A percentile compares a stretch with the other conserved stretches of the same genome.
Conservation (phyloP, 2,113 vertebrate species). For the Salminus brasiliensis region DNA sequence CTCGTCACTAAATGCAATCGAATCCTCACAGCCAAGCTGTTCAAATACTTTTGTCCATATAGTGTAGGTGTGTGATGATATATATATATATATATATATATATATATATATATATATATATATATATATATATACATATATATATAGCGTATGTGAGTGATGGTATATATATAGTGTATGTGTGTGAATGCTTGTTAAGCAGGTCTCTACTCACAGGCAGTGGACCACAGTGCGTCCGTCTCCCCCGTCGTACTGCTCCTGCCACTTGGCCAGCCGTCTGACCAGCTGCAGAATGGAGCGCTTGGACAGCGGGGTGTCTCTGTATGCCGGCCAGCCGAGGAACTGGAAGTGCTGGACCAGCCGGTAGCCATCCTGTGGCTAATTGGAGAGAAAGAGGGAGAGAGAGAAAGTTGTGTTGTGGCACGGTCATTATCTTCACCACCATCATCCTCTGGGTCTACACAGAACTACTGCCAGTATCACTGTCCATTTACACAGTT, state of each 20-base stretch:
- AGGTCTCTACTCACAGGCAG: conserved; percentile 87
- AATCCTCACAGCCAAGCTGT: too few relatives aligned
- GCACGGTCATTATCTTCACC: background rate
- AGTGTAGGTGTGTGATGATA: too few relatives aligned
- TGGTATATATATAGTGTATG: background rate
- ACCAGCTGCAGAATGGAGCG: conserved; percentile 94
- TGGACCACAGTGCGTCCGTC: conserved; percentile 95
- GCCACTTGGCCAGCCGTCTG: conserved; percentile 92
- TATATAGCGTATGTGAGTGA: too few relatives aligned
- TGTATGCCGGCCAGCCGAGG: conserved; percentile 96
- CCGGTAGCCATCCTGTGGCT: conserved; percentile 96
- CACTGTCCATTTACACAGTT: background rate
- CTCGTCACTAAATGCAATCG: too few relatives aligned
- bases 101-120: too few relatives aligned
- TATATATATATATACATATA: too few relatives aligned
- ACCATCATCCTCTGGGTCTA: background rate
- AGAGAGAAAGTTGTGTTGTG: background rate
- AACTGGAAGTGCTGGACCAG: conserved; percentile 98
- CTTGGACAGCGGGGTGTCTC: conserved; percentile 94
- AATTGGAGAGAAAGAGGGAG: conserved; percentile 31
- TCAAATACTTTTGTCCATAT: too few relatives aligned
- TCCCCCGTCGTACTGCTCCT: conserved; percentile 93
- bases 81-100: too few relatives aligned
- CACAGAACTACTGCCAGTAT: background rate
- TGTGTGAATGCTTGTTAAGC: background rate